Evolutionary conservation across 2,797 vertebrate genomes (phyloP).

Genomic region (Benthosema pterotum): DNA sequence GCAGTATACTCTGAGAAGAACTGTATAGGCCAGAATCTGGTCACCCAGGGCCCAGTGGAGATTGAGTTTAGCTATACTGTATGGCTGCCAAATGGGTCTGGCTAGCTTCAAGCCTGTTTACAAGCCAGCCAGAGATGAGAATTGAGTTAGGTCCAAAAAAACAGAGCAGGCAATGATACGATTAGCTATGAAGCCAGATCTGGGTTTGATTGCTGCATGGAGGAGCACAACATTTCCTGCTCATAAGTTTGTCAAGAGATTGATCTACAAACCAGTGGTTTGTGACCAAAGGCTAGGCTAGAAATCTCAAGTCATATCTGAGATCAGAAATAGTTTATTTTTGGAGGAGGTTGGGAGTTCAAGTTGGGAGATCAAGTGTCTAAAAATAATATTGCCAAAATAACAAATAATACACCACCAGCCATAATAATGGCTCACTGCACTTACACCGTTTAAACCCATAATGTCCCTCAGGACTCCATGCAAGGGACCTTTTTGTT

Average conservation of each 20-base stretch:
- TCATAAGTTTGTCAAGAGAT: neutral
- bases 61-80: conserved; percentile 50
- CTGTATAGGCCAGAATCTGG: conserved; percentile 53
- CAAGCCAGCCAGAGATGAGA: conserved; percentile 50
- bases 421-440: too few relatives aligned
- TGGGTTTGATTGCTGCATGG: conserved; percentile 23
- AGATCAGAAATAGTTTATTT: too few relatives aligned
- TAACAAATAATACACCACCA: too few relatives aligned
- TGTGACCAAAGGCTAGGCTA: too few relatives aligned
- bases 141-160: conserved; percentile 65
- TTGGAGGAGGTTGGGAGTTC: too few relatives aligned
- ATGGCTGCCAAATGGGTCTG: conserved; percentile 55
- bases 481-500: too few relatives aligned
- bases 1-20: conserved; percentile 35
- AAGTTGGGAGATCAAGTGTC: too few relatives aligned
- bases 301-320: too few relatives aligned
- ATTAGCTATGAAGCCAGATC: conserved; percentile 57
- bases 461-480: too few relatives aligned
- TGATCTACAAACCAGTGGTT: too few relatives aligned
- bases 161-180: conserved; percentile 47
- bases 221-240: conserved; percentile 12
- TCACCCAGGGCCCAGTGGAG: conserved; percentile 31
- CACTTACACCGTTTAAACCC: too few relatives aligned
- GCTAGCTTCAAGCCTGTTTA: conserved; percentile 56
- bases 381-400: too few relatives aligned